Evolutionary conservation across 1,140 invertebrate genomes (phyloP), one percentile per base, ranked within the genome.

Genomic region (Phortica variegata): DNA sequence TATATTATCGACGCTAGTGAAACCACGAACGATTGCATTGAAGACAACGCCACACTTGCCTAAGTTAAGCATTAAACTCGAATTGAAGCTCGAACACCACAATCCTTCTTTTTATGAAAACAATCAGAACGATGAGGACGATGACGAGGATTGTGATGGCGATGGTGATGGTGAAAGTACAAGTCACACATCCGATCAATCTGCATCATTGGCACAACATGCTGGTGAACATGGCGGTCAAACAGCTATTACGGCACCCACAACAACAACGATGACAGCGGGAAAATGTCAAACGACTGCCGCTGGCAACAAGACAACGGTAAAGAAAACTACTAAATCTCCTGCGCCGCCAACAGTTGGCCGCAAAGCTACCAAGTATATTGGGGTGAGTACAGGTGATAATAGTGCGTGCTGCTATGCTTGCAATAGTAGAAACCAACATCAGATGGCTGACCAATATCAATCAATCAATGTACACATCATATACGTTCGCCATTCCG

Each of bases 341-440:
- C 63, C 70, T 57, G 73, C 78, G 36, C 80, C 80, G 46, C 82
- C 82, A 40, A 80, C 77, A 51, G 81, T 79, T 47, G 82, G 83
- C 65, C 75, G 81, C 58, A 81, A 80, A 62, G 81, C 80, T 32
- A 83, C 81, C 48, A 83, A 81, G 18, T 84, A 83, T 58, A 81
- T 84, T 54, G 83, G 80, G 71, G 82, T 83, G 65, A 78, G 76
- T 80, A 56, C 65, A 47, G 49, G 47, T 47, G 52, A 61, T 72
- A 71, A 71, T 71, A 71, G 66, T 71, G 66, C 66, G 66, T 71
- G 59, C 48, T 50, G 44, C 42, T 50, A 52, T n/a, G n/a, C n/a
- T n/a, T n/a, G n/a, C n/a, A n/a, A n/a, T n/a, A n/a, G n/a, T 29
- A 56, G 58, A 41, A 60, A 19, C 42, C 39, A 55, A 15, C 38